Base-by-base conservation (phyloP, 2,888 invertebrate species). In the Trichopria drosophilae region DNA sequence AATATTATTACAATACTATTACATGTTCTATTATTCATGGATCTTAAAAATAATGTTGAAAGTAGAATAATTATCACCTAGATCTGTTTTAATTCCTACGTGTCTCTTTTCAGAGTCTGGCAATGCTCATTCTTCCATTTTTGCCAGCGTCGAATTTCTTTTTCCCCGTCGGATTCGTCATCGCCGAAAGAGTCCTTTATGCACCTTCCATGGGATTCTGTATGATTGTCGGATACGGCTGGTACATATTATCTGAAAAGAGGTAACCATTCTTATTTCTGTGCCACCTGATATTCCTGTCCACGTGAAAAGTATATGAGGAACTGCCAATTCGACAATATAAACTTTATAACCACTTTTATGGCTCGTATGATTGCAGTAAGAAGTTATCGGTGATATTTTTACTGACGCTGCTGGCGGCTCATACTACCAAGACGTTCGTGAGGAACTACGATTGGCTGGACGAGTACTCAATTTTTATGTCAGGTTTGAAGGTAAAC, bases 181-280 rank as follows among this genome's bases (percentile, higher is more conserved):
- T 97, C 22, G 97, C 97, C 2, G 97, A 97, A 78, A 81, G 96
- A 60, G 89, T 97, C 35, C 82, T 97, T 4, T 97, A 97, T 77
- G 93, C 94, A 80, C 97, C 97, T 1, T 95, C 95, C 10, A 95
- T 97, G 94, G 97, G 97, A 42, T 95, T 92, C 80, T 96, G 95
- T 70, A 83, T 97, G 75, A 80, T 97, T 16, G 83, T 95, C 3
- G 93, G 92, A 3, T 91, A 91, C 67, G 93, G 93, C 24, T 93
- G 85, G 85, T 81, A 84, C 57, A 77, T 87, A 51, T 68, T 88
- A 20, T 80, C 83, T 40, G 82, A 84, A 66, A 84, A 81, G 68
- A 80, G 82, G 64, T 83, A 68, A 22, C 10, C 37, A 16, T 20
- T 37, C 28, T 13, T 20, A 15, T 29, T 36, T 28, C 9, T 3